Conservation (phyloP, 2,888 invertebrate genomes). For the Branchipolynoe longqiensis region DNA sequence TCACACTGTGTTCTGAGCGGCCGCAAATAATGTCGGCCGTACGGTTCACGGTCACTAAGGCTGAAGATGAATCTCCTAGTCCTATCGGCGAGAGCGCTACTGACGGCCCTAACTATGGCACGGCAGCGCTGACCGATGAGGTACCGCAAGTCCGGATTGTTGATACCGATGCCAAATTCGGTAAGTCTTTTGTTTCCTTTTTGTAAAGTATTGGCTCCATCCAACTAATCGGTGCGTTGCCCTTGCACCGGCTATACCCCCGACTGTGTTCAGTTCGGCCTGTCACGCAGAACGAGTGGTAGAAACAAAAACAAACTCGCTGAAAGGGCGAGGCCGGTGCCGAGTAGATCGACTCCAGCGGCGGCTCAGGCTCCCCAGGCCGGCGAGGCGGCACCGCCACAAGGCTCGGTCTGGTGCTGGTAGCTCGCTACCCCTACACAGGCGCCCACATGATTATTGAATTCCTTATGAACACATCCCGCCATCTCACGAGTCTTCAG, state of each 20-base stretch:
- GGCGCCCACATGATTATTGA: too few relatives aligned
- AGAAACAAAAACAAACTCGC: background rate
- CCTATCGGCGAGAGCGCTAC: conserved; percentile 53
- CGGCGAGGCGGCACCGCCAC: too few relatives aligned
- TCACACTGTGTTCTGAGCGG: conserved; percentile 14
- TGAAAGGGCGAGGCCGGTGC: background rate
- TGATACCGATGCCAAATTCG: conserved; percentile 49
- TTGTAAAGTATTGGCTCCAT: too few relatives aligned
- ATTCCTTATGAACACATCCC: too few relatives aligned
- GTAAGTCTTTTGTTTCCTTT: conserved; percentile 44
- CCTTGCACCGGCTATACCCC: too few relatives aligned
- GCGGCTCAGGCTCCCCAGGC: too few relatives aligned
- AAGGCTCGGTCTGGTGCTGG: too few relatives aligned
- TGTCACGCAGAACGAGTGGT: too few relatives aligned
- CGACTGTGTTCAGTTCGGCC: background rate
- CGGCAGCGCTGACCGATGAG: conserved; percentile 13
- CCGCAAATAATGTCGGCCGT: conserved; percentile 53
- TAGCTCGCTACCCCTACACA: too few relatives aligned
- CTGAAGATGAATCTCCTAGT: conserved; percentile 53
- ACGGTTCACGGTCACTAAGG: conserved; percentile 58
- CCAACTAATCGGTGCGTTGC: too few relatives aligned
- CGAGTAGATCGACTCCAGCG: too few relatives aligned
- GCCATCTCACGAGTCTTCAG: too few relatives aligned
- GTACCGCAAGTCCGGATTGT: conserved; percentile 54
- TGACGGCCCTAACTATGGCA: conserved; percentile 55